Conservation (phyloP, 1,140 invertebrate genomes). For the Aphidius ervi region DNA sequence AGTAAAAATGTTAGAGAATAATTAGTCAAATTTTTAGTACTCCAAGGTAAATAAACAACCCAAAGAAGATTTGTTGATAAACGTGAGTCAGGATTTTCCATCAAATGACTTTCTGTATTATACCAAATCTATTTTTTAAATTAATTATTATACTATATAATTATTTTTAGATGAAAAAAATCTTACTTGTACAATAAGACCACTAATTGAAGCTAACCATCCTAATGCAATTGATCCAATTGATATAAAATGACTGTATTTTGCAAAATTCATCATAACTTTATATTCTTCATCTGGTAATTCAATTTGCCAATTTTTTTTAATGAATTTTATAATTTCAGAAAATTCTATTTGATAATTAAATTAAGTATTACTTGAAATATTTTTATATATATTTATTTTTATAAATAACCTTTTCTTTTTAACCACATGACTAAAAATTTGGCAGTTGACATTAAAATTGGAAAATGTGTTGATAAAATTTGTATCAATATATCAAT, state of each 20-base stretch:
- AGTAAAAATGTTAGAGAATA: constrained; percentile 15
- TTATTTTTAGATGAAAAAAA: no score
- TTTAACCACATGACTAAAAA: constrained; percentile 11
- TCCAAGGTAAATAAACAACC: constrained; percentile 22
- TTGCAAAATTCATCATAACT: constrained; percentile 19
- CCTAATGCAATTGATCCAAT: constrained; percentile 9
- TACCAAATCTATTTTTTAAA: neutral
- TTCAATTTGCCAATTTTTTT: constrained; percentile 21
- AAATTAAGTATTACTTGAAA: no score
- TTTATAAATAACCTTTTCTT: constrained; percentile 19
- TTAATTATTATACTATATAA: no score
- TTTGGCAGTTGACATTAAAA: constrained; percentile 8
- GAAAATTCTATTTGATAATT: constrained; percentile 8
- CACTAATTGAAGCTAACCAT: neutral
- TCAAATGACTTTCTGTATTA: constrained; percentile 1
- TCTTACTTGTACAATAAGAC: constrained; percentile 1
- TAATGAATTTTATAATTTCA: constrained; percentile 18
- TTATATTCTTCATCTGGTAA: constrained; percentile 8
- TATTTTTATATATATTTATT: no score
- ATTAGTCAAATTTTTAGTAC: constrained; percentile 14
- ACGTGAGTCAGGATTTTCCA: constrained; percentile 7
- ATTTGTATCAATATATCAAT: neutral
- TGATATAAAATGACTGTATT: constrained; percentile 16
- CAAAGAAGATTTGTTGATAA: constrained; percentile 17
- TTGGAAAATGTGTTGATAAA: neutral